A percentile compares a stretch with the other conserved stretches of the same genome.
phyloP scores from a whole-genome alignment of 2,888 invertebrate genomes.

The Carabus problematicus region DNA sequence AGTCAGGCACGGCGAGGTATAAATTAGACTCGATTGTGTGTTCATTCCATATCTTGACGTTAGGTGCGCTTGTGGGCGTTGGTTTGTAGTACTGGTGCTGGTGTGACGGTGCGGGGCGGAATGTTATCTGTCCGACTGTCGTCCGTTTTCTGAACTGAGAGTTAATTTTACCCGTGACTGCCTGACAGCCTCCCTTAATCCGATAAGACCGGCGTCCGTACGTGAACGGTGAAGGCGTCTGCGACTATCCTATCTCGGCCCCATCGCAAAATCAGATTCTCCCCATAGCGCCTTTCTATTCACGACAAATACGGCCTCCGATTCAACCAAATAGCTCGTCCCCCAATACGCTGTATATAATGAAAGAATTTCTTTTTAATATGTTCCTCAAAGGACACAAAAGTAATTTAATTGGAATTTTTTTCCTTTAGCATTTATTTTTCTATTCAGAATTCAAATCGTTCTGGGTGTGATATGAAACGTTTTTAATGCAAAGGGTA shows the following conservation, averaged over 20 bases:
- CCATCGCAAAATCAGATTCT: conserved; percentile 29
- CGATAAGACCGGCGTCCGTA: conserved; percentile 49
- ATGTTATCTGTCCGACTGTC: conserved; percentile 17
- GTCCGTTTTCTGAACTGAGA: conserved; percentile 38
- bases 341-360: conserved; percentile 3
- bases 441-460: too few relatives aligned
- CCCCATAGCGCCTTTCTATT: conserved; percentile 21
- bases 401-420: conserved; percentile 26
- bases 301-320: conserved; percentile 25
- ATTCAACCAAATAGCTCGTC: neutral
- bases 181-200: conserved; percentile 51
- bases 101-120: neutral
- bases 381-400: conserved; percentile 18
- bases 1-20: conserved; percentile 32
- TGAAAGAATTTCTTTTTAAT: conserved; percentile 28
- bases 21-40: conserved; percentile 34
- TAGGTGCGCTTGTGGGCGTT: neutral
- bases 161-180: conserved; percentile 54
- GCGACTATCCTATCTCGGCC: conserved; percentile 20
- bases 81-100: neutral
- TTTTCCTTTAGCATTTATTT: neutral
- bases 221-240: conserved; percentile 27
- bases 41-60: conserved; percentile 22
- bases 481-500: too few relatives aligned
- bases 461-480: too few relatives aligned